Base-by-base conservation (phyloP, 2,113 vertebrate genomes). In the Dromiciops gliroides region DNA sequence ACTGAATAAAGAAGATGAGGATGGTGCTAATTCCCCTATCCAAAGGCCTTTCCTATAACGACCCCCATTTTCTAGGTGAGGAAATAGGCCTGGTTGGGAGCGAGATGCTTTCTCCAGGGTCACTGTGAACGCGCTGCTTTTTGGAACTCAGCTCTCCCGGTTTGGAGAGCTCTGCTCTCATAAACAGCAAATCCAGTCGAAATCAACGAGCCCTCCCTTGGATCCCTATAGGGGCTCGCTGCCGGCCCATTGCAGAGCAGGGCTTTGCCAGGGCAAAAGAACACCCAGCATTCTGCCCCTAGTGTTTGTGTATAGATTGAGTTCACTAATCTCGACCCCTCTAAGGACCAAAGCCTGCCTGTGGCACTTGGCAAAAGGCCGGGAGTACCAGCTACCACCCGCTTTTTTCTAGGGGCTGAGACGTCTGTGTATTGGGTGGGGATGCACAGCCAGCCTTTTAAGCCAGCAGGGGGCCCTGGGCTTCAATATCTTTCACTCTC, bases 1-100 rank as follows among this genome's bases (percentile, higher is more conserved):
- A 53, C 3, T 26, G 67, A 23, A 95, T 92, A 93, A 3, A 47
- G 8, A 91, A 90, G n/a, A 31, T 60, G 31, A 91, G 48, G 31
- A 26, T 37, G 89, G 51, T 16, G 9, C 3, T 31, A 23, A 14
- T 19, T 96, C 25, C 1, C 16, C 95, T 96, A 94, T 95, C 89
- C 89, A 53, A n/a, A 92, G 37, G 60, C 92, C 8, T 44, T 88
- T 51, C 48, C 67, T 48, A 83, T 47, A 31, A 23, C 51, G 26
- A 0, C 90, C 51, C 83, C 94, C 53, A 52, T 95, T 90, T n/a
- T 95, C 24, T 93, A 96, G 52, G 48, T 91, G 60, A 22, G 90
- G 75, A 94, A 3, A 50, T 22, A 44, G 23, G 4, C 83, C 26
- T 75, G 22, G 56, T n/a, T n/a, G 91, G 4, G 22, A 89, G n/a